A percentile compares a stretch with the other conserved stretches of the same genome.
Evolutionary conservation across 1,140 invertebrate species (phyloP).

Genomic region (Ylistrum balloti): DNA sequence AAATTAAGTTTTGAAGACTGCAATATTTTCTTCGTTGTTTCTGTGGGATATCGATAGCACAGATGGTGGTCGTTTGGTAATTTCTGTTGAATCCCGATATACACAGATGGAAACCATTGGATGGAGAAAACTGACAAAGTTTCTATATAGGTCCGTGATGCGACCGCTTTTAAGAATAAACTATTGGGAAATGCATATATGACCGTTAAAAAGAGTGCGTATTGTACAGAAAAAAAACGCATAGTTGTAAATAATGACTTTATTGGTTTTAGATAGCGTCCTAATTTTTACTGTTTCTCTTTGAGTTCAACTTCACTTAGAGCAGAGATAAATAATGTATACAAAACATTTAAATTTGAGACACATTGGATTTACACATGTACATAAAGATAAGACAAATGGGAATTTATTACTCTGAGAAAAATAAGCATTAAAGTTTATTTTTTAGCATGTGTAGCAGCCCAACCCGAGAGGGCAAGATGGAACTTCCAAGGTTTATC

Average conservation of each 20-base stretch:
- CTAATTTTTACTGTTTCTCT: neutral
- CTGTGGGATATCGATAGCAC: too few species aligned
- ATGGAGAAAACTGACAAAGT: too few species aligned
- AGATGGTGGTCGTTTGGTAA: too few species aligned
- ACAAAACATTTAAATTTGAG: neutral
- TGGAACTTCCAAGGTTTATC: neutral
- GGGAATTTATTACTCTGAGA: neutral
- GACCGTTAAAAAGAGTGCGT: neutral
- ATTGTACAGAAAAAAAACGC: neutral
- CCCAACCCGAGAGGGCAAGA: neutral
- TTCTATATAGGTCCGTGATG: too few species aligned
- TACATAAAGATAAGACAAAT: conserved; percentile 8
- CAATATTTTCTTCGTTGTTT: too few species aligned
- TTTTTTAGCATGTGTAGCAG: neutral
- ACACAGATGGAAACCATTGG: too few species aligned
- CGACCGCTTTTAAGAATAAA: too few species aligned
- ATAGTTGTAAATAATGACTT: neutral
- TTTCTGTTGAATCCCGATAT: too few species aligned
- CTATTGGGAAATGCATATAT: too few species aligned
- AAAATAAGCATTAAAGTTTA: conserved; percentile 17
- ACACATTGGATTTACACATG: conserved; percentile 2
- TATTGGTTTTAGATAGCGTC: neutral
- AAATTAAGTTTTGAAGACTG: too few species aligned
- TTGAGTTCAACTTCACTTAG: neutral
- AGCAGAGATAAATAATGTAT: neutral